Evolutionary conservation across 2,888 invertebrate species (phyloP).

Genomic region (Gerris lacustris): DNA sequence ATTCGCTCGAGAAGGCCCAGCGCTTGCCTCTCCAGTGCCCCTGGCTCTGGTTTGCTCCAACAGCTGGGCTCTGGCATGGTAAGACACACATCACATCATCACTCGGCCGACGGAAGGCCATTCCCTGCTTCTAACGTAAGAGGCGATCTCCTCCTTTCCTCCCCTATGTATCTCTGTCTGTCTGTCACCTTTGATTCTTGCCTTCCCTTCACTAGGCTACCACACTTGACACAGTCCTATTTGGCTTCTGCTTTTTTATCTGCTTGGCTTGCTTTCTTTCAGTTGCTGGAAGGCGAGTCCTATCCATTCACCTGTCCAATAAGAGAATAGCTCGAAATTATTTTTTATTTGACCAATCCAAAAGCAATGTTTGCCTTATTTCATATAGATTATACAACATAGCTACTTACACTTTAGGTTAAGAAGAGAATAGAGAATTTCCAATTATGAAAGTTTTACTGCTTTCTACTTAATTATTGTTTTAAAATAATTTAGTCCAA

Average conservation of each 20-base stretch:
- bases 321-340: not conserved
- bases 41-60: constrained; percentile 66
- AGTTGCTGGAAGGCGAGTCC: not conserved
- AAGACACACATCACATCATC: constrained; percentile 58
- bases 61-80: constrained; percentile 89
- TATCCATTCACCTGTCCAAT: not conserved
- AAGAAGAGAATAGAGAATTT: too few relatives aligned
- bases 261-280: constrained; percentile 1
- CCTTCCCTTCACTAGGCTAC: constrained; percentile 12
- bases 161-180: constrained; percentile 21
- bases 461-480: too few relatives aligned
- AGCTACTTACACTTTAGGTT: too few relatives aligned
- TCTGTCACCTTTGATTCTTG: constrained; percentile 16
- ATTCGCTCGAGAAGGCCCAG: constrained; percentile 62
- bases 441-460: too few relatives aligned
- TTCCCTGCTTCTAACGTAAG: constrained; percentile 43
- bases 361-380: too few relatives aligned
- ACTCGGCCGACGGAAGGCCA: constrained; percentile 41
- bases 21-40: constrained; percentile 56
- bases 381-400: too few relatives aligned
- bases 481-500: too few relatives aligned
- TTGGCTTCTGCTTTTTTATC: not conserved
- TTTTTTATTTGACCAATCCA: too few relatives aligned
- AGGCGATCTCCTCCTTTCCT: constrained; percentile 34
- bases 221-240: not conserved